Base-by-base conservation (phyloP, 2,113 vertebrate genomes). In the Cephalopterus ornatus region DNA sequence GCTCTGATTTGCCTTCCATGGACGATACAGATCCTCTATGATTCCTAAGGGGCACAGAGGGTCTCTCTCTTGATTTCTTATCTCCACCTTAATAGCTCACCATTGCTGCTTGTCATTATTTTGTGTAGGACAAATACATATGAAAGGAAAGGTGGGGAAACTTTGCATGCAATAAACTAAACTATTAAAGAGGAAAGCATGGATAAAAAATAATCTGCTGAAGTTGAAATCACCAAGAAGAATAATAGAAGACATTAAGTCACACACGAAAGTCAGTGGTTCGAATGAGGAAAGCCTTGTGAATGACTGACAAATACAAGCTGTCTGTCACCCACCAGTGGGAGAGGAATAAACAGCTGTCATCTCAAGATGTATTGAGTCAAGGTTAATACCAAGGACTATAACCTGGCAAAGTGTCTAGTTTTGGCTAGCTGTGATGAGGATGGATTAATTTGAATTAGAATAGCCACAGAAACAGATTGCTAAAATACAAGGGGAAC, bases 1-100 rank as follows among this genome's bases (percentile, higher is more conserved):
- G 22, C 15, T 84, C 74, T 85, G 55, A 88, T 96, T 94, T 93
- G 42, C 91, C 65, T 90, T 83, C 78, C 87, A 83, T 16, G 24
- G 32, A 23, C 81, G 20, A 87, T 86, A 95, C 50, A 94, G 68
- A 83, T 72, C 63, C 56, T 75, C 58, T 65, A 53, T 79, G 63
- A 84, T 89, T 77, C 44, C 73, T 63, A 65, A 59, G 37, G 39
- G 52, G 7, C 61, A 33, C 42, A 73, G 39, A 85, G n/a, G 6
- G 8, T 79, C 46, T 41, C 88, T 71, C 44, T 81, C 32, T 81
- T 81, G 30, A 55, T 92, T 81, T 52, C 35, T 74, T 89, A 19
- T 76, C 75, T 55, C 19, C 21, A n/a, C 15, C 12, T 37, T 39
- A 30, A 30, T 37, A 71, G 55, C 2, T 90, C 28, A 26, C 47